Evolutionary conservation across 2,797 vertebrate genomes (phyloP).

Genomic region (Phrynocephalus guinanensis): DNA sequence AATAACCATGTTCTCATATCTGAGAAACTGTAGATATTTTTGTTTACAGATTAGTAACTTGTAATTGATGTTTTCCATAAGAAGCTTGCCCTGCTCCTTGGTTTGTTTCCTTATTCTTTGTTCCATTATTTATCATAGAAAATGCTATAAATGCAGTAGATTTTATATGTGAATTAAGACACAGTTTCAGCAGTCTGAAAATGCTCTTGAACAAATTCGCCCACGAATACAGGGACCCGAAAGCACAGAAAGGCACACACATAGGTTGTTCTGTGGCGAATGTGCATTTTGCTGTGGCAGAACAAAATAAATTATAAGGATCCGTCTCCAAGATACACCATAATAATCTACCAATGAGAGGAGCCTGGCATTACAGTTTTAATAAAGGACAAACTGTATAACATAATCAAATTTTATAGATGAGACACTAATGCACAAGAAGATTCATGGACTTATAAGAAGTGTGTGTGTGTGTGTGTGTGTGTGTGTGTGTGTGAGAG

Average conservation of each 20-base stretch:
- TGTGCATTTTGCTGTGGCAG: not conserved
- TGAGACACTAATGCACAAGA: slow-evolving; percentile 14
- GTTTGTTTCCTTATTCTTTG: slow-evolving; percentile 43
- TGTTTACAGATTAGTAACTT: slow-evolving; percentile 54
- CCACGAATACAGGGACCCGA: not conserved
- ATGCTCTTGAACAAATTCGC: slow-evolving; percentile 27
- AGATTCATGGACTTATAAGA: not conserved
- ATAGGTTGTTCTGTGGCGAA: slow-evolving; percentile 1
- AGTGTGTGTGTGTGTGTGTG: not conserved
- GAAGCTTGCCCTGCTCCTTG: slow-evolving; percentile 50
- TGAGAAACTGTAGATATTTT: slow-evolving; percentile 55
- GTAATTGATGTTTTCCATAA: slow-evolving; percentile 60
- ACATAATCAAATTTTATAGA: slow-evolving; percentile 42
- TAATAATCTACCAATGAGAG: slow-evolving; percentile 19
- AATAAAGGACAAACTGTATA: slow-evolving; percentile 24
- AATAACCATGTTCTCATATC: slow-evolving; percentile 61
- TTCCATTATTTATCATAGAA: slow-evolving; percentile 51
- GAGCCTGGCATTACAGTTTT: slow-evolving; percentile 29
- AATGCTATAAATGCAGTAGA: slow-evolving; percentile 30
- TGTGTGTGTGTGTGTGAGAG: too few relatives aligned
- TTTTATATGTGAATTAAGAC: slow-evolving; percentile 24
- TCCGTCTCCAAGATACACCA: not conserved
- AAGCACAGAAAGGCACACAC: not conserved
- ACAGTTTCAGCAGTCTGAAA: not conserved
- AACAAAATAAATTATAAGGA: not conserved